Conservation (phyloP, 2,888 invertebrate genomes). For the Octodonta nipae region DNA sequence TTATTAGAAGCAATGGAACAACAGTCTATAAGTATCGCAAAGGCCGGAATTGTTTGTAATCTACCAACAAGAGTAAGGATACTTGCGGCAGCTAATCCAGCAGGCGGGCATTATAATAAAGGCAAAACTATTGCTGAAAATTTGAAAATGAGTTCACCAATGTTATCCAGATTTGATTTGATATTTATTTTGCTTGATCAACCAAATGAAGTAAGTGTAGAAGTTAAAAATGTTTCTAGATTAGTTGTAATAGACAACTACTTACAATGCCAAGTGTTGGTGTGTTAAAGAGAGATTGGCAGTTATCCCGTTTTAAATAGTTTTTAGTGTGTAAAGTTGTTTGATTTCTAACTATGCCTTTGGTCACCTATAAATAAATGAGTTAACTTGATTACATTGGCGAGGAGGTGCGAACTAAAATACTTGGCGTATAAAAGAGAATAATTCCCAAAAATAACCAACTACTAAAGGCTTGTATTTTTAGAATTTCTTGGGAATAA, state of each 20-base stretch:
- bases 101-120: conserved; percentile 76
- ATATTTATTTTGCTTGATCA: conserved; percentile 81
- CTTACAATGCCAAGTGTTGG: no score
- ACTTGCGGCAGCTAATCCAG: conserved; percentile 86
- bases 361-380: no score
- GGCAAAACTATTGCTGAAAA: conserved; percentile 82
- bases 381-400: not conserved
- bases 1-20: conserved; percentile 92
- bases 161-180: conserved; percentile 84
- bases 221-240: no score
- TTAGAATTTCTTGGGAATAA: no score
- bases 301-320: no score
- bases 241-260: conserved; percentile 8
- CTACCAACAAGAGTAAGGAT: conserved; percentile 73
- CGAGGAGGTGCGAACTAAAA: no score
- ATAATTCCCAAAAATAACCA: no score
- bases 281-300: no score
- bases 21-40: conserved; percentile 77
- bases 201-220: conserved; percentile 60
- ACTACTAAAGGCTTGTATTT: no score
- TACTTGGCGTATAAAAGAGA: no score
- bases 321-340: no score
- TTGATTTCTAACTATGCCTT: no score
- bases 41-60: conserved; percentile 74
- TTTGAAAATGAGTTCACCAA: conserved; percentile 68